phyloP scores from a whole-genome alignment of 2,113 vertebrate species.

The rat (Rattus norvegicus) region DNA sequence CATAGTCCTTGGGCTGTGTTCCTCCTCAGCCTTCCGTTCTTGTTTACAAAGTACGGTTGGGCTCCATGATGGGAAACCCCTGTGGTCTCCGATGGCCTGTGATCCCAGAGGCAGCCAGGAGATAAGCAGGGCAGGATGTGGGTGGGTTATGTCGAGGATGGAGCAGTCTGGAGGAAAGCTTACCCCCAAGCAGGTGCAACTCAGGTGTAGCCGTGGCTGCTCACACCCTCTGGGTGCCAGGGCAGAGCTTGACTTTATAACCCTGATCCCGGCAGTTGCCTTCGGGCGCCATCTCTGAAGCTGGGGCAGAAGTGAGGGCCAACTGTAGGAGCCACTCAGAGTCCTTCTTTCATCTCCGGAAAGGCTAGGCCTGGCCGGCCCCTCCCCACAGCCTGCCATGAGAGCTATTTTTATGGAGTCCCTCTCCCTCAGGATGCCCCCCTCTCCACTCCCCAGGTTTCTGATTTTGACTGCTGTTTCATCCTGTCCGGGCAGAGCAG shows the following conservation, averaged over 20 bases:
- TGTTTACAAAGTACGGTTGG: background rate
- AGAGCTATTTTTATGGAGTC: conserved; percentile 75
- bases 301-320: background rate
- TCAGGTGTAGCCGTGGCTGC: background rate
- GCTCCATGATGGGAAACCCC: too few species aligned
- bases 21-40: background rate
- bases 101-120: background rate
- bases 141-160: background rate
- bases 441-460: background rate
- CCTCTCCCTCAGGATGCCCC: background rate
- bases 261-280: background rate
- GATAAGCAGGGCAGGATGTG: background rate
- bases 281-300: background rate
- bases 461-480: background rate
- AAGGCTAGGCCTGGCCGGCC: background rate
- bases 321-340: background rate
- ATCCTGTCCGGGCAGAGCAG: background rate
- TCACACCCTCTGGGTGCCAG: background rate
- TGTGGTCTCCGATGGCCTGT: background rate
- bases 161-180: background rate
- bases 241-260: background rate
- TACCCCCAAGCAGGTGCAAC: background rate
- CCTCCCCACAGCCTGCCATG: fast-evolving
- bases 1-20: background rate
- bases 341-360: background rate